Evolutionary conservation across 92 coral and sea anemone species (phyloP), one percentile per base, ranked within the genome.

Genomic region (Phenganax marumi): DNA sequence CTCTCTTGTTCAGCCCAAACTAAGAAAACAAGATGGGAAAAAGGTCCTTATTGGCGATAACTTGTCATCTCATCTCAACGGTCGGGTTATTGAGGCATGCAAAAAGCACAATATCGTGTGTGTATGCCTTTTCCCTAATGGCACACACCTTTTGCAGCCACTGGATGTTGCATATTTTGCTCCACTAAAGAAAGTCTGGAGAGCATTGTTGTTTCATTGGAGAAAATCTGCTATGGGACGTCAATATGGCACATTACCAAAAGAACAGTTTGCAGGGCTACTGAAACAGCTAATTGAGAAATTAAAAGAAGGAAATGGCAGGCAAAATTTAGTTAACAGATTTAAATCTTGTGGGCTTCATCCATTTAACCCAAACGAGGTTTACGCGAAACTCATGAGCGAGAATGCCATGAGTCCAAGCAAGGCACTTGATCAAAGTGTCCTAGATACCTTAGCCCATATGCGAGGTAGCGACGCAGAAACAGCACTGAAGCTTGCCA

Each of bases 341-440:
- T 64, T 17, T 64, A 64, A 64, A 18, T 39, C 33, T 25, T 64
- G 70, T 18, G 70, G 70, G 33, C 23, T 64, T 5, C 43, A 33
- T 33, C 43, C 43, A 33, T 33, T 64, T 47, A 64, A 64, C 70
- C 7, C 70, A 25, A 46, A 64, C 8, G 33, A 64, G 33, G 33
- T 64, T 64, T 64, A 22, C 9, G 33, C 8, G 46, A 64, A 64
- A 64, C 70, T 64, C 39, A 1, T 46, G 7, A 64, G 70, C 33
- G 70, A 64, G 21, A 64, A 64, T 18, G 21, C 70, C 70, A 64
- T 64, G 70, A 64, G 70, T 17, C 39, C 70, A 10, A 64, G 70
- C 33, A 64, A 18, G 8, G 70, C 70, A 18, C 70, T 64, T 64
- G 70, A 64, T 64, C 70, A 64, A 64, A 64, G 70, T 64, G 12